These are phyloP conservation scores for Heliangelus exortis DNA, from an alignment of 2,797 vertebrate genomes.

Conservation along the genomic window DNA sequence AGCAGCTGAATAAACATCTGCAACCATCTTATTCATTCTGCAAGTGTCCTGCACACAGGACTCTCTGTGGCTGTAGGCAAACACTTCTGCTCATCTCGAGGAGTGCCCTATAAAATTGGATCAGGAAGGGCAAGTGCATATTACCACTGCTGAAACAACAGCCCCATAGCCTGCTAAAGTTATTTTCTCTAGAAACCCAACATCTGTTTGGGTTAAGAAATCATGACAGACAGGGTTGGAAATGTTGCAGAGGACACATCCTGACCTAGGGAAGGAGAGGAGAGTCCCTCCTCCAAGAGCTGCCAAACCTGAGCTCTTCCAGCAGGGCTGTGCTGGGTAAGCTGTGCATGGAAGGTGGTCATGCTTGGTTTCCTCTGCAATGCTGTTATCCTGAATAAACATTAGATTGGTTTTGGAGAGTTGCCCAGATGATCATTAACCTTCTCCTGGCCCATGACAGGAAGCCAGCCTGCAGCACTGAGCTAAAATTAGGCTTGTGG, in stretches of 20 bases:
- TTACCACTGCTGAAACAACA: not conserved
- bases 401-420: conserved; percentile 53
- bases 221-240: not conserved
- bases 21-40: not conserved
- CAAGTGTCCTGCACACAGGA: not conserved
- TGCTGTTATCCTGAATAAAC: conserved; percentile 70
- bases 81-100: not conserved
- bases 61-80: not conserved
- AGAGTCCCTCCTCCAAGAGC: not conserved
- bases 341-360: not conserved
- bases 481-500: conserved; percentile 60
- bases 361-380: conserved; percentile 54
- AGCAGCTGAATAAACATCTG: not conserved
- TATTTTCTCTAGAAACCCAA: not conserved
- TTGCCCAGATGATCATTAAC: conserved; percentile 69
- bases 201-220: not conserved
- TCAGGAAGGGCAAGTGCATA: rapidly evolving
- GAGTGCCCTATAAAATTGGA: not conserved
- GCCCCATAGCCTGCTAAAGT: not conserved
- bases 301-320: not conserved
- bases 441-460: conserved; percentile 49
- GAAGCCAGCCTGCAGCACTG: conserved; percentile 45
- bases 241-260: not conserved
- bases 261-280: not conserved
- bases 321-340: not conserved